Evolutionary conservation across 1,140 invertebrate species (phyloP).

Genomic region (Heterodera carotae): DNA sequence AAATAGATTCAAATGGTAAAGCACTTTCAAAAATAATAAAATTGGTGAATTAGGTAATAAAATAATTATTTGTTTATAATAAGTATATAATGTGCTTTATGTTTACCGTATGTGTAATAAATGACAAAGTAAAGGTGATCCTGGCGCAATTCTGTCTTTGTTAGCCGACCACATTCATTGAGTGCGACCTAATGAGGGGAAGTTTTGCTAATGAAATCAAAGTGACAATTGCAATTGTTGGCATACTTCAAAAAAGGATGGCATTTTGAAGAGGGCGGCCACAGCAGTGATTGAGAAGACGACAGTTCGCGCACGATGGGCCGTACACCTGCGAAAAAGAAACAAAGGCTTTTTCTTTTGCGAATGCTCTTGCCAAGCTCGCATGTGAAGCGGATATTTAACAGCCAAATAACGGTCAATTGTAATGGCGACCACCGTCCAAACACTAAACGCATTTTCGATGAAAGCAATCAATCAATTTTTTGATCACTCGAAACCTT

Average conservation of each 20-base stretch:
- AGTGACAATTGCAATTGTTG: not conserved
- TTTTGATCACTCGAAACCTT: not conserved
- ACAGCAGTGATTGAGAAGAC: constrained; percentile 33
- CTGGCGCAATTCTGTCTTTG: constrained; percentile 48
- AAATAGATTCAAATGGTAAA: no score
- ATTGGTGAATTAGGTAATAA: no score
- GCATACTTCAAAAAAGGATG: constrained; percentile 58
- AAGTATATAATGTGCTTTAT: no score
- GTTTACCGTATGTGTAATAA: constrained; percentile 60
- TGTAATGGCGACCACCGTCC: constrained; percentile 64
- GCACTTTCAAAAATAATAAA: no score
- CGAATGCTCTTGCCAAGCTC: constrained; percentile 27
- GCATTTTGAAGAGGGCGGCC: constrained; percentile 53
- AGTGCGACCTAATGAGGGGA: constrained; percentile 36
- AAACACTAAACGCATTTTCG: constrained; percentile 38
- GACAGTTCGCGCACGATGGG: constrained; percentile 37
- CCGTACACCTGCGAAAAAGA: constrained; percentile 36
- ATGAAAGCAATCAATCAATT: not conserved
- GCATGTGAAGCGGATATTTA: constrained; percentile 59
- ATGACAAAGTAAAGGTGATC: constrained; percentile 56
- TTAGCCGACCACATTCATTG: constrained; percentile 57
- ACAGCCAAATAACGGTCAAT: constrained; percentile 61
- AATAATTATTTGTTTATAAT: no score
- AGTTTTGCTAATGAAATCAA: no score
- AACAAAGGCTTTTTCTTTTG: not conserved